Conservation (phyloP, 2,113 vertebrate species). For the Erythrolamprus reginae region DNA sequence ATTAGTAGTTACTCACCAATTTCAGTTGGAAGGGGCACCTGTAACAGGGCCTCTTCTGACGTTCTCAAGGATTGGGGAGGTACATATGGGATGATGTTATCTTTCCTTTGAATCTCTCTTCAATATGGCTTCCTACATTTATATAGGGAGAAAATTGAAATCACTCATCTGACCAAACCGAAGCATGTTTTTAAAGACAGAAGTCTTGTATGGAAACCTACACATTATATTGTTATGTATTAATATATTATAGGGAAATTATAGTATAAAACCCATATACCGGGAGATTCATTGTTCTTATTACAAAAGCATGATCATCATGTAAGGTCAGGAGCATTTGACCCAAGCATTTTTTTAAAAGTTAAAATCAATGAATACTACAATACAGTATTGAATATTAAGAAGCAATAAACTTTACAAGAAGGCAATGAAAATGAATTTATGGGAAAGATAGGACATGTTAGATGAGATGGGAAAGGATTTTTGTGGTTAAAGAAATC, state of each 20-base stretch:
- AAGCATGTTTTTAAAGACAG: neutral
- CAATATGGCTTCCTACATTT: conserved; percentile 1
- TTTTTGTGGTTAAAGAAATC: neutral
- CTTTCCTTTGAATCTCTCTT: neutral
- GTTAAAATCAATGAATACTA: neutral
- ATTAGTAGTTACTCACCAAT: neutral
- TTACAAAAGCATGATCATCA: neutral
- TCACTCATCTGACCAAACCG: neutral
- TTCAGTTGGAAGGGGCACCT: neutral
- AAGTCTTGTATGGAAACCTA: neutral
- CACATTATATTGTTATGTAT: neutral
- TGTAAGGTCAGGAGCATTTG: neutral
- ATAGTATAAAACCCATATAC: neutral
- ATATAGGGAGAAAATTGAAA: neutral
- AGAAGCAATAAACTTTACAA: neutral
- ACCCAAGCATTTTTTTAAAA: neutral
- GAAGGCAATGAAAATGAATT: neutral
- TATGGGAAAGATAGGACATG: neutral
- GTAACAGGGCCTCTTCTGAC: neutral
- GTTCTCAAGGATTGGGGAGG: neutral
- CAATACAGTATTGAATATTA: neutral
- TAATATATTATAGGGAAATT: neutral
- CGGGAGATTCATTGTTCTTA: neutral
- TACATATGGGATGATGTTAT: neutral
- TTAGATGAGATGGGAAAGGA: neutral